Conservation (phyloP, 2,797 vertebrate genomes). For the Helarctos malayanus region DNA sequence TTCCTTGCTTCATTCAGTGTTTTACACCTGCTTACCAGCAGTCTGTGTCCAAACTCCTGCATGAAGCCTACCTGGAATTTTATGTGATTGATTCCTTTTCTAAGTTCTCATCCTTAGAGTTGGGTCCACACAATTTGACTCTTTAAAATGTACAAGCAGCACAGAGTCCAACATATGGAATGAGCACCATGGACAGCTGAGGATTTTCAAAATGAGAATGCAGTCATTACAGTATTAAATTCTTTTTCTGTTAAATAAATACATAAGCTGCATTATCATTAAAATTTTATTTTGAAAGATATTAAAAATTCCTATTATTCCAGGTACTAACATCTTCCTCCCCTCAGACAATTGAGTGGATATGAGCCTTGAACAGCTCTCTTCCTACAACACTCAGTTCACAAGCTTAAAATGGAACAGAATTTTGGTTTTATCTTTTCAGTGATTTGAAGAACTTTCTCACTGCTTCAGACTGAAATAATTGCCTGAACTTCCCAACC, state of each 20-base stretch:
- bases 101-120: neutral
- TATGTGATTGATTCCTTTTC: neutral
- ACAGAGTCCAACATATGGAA: neutral
- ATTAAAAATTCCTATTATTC: neutral
- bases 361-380: neutral
- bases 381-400: neutral
- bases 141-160: neutral
- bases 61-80: neutral
- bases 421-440: conserved; percentile 4
- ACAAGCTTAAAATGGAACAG: neutral
- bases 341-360: neutral
- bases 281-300: conserved; percentile 49
- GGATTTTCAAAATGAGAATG: conserved; percentile 48
- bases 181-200: neutral
- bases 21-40: neutral
- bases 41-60: neutral
- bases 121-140: neutral
- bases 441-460: conserved; percentile 26
- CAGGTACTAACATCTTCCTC: neutral
- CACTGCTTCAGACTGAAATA: conserved; percentile 7
- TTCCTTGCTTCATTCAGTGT: neutral
- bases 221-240: neutral
- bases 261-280: neutral
- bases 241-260: conserved; percentile 39
- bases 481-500: neutral